phyloP scores from a whole-genome alignment of 2,797 vertebrate genomes.

The Pampus argenteus region DNA sequence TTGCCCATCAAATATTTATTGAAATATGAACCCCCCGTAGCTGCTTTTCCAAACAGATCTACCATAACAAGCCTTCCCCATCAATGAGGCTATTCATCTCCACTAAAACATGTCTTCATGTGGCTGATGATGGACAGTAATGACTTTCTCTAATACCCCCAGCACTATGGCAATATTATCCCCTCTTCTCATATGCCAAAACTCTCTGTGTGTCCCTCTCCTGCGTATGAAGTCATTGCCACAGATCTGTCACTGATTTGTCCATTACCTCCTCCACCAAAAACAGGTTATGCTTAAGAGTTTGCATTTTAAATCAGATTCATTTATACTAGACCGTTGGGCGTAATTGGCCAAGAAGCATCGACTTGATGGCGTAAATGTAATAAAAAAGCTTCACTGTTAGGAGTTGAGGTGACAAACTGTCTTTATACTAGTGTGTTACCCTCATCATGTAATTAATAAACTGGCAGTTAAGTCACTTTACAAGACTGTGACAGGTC shows the following conservation, averaged over 20 bases:
- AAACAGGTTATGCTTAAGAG: not conserved
- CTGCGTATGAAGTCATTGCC: constrained; percentile 43
- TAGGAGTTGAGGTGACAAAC: not conserved
- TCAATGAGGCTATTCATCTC: constrained; percentile 72
- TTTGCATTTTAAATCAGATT: constrained; percentile 32
- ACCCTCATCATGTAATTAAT: constrained; percentile 2
- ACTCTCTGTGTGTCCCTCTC: constrained; percentile 5
- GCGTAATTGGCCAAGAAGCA: constrained; percentile 8
- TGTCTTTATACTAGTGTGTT: not conserved
- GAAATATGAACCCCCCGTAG: constrained; percentile 58
- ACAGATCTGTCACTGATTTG: constrained; percentile 46
- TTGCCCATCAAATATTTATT: constrained; percentile 76
- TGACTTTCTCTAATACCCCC: constrained; percentile 65
- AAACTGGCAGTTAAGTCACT: not conserved
- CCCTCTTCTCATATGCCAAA: constrained; percentile 51
- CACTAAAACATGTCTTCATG: constrained; percentile 68
- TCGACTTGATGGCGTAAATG: constrained; percentile 5
- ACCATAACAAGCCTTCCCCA: constrained; percentile 65
- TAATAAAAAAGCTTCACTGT: not conserved
- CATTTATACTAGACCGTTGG: constrained; percentile 14
- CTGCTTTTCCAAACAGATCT: constrained; percentile 63
- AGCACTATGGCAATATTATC: constrained; percentile 43
- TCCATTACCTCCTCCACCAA: constrained; percentile 22
- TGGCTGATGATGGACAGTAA: constrained; percentile 72
- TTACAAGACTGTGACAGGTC: not conserved